Evolutionary conservation across 2,888 invertebrate genomes (phyloP).

Genomic region (Myopa tessellatipennis): DNA sequence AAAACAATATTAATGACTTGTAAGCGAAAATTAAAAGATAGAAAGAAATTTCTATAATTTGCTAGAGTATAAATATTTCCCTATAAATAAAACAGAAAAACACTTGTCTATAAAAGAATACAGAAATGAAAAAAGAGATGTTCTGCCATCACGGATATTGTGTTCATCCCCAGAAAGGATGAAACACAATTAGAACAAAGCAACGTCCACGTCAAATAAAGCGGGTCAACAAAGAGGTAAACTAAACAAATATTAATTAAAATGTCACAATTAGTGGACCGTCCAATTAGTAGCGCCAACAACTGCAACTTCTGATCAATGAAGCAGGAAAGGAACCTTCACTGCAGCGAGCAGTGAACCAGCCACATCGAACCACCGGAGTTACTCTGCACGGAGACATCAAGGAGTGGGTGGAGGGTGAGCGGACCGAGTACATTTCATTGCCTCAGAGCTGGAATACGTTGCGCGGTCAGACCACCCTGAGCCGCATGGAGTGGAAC

Average conservation of each 20-base stretch:
- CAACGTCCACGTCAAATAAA: neutral
- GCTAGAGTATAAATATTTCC: too few species aligned
- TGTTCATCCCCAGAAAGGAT: neutral
- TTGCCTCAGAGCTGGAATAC: conserved; percentile 9
- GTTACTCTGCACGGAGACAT: neutral
- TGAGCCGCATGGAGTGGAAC: neutral
- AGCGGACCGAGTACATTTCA: neutral
- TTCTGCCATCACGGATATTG: neutral
- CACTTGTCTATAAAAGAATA: too few species aligned
- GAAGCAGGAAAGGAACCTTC: neutral
- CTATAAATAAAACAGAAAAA: too few species aligned
- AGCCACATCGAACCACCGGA: too few species aligned
- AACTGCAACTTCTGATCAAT: neutral
- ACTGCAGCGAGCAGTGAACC: neutral
- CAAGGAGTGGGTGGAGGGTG: too few species aligned
- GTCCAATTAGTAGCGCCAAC: conserved; percentile 8
- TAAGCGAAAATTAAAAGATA: neutral
- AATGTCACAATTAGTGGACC: conserved; percentile 10
- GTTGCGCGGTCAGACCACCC: neutral
- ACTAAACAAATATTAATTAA: conserved; percentile 25
- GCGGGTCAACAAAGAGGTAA: neutral
- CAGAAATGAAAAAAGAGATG: too few species aligned
- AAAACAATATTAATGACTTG: neutral
- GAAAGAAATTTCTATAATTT: too few species aligned
- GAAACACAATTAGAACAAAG: neutral